These are phyloP conservation scores for Drepana falcataria DNA, from an alignment of 2,888 invertebrate species.

Conservation along the genomic window DNA sequence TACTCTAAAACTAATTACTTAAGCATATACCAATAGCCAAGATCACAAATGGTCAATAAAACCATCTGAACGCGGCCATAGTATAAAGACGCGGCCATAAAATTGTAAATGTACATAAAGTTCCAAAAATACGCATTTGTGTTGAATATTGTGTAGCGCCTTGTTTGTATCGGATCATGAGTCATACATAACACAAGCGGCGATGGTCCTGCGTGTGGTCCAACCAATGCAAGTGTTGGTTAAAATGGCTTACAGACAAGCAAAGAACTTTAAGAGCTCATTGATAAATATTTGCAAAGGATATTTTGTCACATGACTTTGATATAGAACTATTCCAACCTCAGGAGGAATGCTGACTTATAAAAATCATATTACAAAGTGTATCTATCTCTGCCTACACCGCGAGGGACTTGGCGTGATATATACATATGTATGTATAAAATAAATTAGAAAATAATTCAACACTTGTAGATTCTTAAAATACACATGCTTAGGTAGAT, in stretches of 20 bases:
- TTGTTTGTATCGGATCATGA: conserved; percentile 14
- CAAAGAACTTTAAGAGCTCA: conserved; percentile 26
- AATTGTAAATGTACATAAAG: neutral
- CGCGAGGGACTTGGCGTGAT: too few relatives aligned
- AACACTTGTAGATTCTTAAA: neutral
- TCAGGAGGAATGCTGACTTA: too few relatives aligned
- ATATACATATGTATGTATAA: too few relatives aligned
- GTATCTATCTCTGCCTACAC: too few relatives aligned
- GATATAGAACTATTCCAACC: too few relatives aligned
- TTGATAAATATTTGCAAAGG: conserved; percentile 31
- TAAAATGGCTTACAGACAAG: conserved; percentile 28
- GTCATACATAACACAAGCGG: conserved; percentile 22
- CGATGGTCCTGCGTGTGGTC: conserved; percentile 42
- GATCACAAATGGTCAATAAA: neutral
- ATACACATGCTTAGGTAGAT: neutral
- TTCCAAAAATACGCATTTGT: neutral
- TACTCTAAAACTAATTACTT: too few relatives aligned
- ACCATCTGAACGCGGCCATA: neutral
- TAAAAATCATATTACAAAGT: too few relatives aligned
- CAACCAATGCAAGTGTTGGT: conserved; percentile 26
- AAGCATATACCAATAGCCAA: neutral
- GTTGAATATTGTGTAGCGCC: conserved; percentile 8
- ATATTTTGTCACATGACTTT: conserved; percentile 16
- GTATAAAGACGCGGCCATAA: neutral
- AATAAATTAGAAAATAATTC: too few relatives aligned